Percentiles rank a stretch among this genome's conserved stretches.
phyloP scores from a whole-genome alignment of 2,797 vertebrate genomes.

The Pseudopleuronectes americanus region DNA sequence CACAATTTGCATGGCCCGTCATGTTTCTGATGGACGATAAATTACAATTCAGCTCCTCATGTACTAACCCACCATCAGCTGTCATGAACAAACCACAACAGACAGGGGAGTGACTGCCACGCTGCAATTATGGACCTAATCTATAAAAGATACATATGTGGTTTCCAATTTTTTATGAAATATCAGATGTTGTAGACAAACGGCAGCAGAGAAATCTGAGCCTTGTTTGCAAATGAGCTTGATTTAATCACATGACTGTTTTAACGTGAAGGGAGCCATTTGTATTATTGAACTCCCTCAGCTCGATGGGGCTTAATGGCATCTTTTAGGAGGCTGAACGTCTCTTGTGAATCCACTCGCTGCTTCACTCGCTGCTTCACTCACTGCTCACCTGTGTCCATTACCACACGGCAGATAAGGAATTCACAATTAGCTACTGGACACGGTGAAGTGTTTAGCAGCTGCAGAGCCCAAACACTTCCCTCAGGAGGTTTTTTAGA shows the following conservation, averaged over 20 bases:
- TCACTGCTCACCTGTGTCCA: no score
- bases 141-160: no score
- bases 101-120: no score
- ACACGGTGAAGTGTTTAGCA: background rate
- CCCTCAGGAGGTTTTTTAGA: background rate
- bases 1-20: background rate
- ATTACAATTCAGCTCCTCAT: slow-evolving; percentile 3
- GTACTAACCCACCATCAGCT: slow-evolving; percentile 24
- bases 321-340: background rate
- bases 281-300: no score
- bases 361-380: no score
- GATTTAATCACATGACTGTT: no score
- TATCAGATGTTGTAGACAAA: no score
- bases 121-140: background rate
- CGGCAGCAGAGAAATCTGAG: no score
- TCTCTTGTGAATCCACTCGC: background rate
- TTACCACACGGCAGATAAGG: background rate
- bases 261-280: no score
- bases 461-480: background rate
- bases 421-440: background rate
- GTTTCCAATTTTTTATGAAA: no score
- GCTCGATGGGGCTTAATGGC: no score
- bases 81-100: slow-evolving; percentile 2
- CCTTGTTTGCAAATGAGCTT: no score
- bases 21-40: slow-evolving; percentile 4